Base-by-base conservation (phyloP, 2,888 invertebrate species). In the Periphyllus acericola region DNA sequence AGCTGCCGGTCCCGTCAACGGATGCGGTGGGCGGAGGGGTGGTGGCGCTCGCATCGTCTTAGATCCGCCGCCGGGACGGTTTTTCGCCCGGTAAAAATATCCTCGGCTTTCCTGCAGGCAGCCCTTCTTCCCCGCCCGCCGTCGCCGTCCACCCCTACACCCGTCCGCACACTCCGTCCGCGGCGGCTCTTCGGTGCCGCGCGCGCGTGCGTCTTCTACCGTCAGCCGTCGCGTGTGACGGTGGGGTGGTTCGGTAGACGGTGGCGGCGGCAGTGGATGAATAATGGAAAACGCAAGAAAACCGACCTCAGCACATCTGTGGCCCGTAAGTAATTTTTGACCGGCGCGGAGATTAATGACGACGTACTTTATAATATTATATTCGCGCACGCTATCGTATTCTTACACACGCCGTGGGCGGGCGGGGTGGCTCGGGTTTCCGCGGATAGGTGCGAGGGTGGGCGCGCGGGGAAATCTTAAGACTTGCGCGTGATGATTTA, bases 241-340 rank as follows among this genome's bases (percentile, higher is more conserved):
- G 29, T 3, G 75, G 0, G 9, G 32, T 32, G 34, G 29, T 3
- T 60, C 0, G 9, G 32, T 32, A 25, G 68, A 0, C 4, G 68
- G 1, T 6, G 55, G 52, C 14, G 55, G 14, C n/a, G 76, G 14
- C 3, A n/a, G n/a, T 21, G 74, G 55, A 86, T 86, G 80, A 86
- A 86, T 86, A 86, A 86, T 86, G 86, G 86, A 86, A 86, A 86
- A 86, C 80, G 86, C 86, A 86, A 86, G 86, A 86, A 86, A 86
- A 86, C 86, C 86, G 60, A 80, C 86, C 86, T 80, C 86, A 25
- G 79, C 46, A 14, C 86, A 86, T 80, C 86, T 86, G 86, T 55
- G 79, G 86, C 86, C 86, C 86, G 86, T 86, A 60, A 80, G 79
- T 86, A 86, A 86, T 86, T 86, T 86, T 86, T 86, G 86, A 71